Percentiles rank a stretch among this genome's conserved stretches.
phyloP scores from a whole-genome alignment of 2,888 invertebrate genomes.

The Andrena dorsata region DNA sequence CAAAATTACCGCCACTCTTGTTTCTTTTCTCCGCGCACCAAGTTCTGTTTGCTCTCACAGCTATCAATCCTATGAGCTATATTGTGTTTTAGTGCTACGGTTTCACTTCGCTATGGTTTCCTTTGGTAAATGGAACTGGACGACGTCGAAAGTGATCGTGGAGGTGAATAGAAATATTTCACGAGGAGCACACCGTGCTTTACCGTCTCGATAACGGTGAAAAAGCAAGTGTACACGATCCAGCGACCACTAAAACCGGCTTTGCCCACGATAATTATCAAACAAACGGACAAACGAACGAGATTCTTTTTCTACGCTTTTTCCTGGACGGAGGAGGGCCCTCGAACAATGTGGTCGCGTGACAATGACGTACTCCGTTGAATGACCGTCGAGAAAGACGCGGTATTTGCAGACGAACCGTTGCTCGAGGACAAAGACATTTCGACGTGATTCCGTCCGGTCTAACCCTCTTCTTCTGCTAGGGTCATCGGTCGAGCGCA shows the following conservation, averaged over 20 bases:
- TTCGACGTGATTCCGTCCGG: constrained; percentile 50
- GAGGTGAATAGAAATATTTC: not conserved
- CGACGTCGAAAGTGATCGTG: not conserved
- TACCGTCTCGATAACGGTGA: constrained; percentile 34
- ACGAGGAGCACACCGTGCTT: constrained; percentile 29
- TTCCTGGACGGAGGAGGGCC: constrained; percentile 34
- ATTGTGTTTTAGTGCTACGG: not conserved
- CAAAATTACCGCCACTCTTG: constrained; percentile 33
- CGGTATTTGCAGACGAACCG: constrained; percentile 64
- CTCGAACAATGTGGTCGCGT: constrained; percentile 68
- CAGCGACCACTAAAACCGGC: constrained; percentile 7
- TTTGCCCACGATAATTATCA: constrained; percentile 57
- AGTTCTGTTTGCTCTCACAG: not conserved
- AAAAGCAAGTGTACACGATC: constrained; percentile 39
- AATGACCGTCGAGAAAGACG: constrained; percentile 67
- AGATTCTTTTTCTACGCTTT: constrained; percentile 52
- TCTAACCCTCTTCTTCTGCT: constrained; percentile 30
- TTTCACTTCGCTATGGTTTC: not conserved
- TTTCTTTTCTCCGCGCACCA: not conserved
- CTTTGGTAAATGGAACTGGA: not conserved
- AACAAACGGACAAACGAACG: constrained; percentile 65
- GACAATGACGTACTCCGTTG: constrained; percentile 73
- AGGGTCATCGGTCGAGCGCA: constrained; percentile 33
- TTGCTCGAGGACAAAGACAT: constrained; percentile 54
- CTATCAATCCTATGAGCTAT: not conserved